These are phyloP conservation scores for Muscidifurax raptorellus DNA, from an alignment of 1,140 invertebrate genomes.

Conservation along the genomic window DNA sequence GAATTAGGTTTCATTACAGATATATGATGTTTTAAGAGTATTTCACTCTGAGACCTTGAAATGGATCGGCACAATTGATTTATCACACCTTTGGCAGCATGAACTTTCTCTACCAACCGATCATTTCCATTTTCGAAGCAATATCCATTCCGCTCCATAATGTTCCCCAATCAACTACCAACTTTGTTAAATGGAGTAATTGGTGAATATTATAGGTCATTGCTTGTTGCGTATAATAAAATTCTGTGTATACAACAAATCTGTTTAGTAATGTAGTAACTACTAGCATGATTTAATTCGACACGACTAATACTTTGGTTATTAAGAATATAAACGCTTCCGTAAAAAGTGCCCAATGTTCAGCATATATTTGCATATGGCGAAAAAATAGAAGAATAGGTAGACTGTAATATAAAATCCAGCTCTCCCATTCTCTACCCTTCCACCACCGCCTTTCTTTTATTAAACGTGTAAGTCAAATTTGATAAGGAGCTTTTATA, in stretches of 20 bases:
- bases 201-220: slow-evolving; percentile 53
- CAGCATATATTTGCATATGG: slow-evolving; percentile 19
- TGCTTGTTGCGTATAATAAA: slow-evolving; percentile 37
- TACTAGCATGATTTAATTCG: too few species aligned
- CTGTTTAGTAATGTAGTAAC: too few species aligned
- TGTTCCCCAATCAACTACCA: slow-evolving; percentile 44
- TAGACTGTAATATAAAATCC: slow-evolving; percentile 50
- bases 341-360: slow-evolving; percentile 51
- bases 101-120: slow-evolving; percentile 40
- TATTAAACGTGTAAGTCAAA: slow-evolving; percentile 36
- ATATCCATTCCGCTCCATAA: slow-evolving; percentile 43
- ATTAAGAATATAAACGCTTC: slow-evolving; percentile 27
- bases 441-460: slow-evolving; percentile 48
- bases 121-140: slow-evolving; percentile 8
- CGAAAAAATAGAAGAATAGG: slow-evolving; percentile 34
- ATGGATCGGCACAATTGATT: slow-evolving; percentile 43
- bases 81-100: slow-evolving; percentile 47
- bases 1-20: too few species aligned
- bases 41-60: too few species aligned
- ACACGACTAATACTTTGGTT: too few species aligned
- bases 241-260: background rate
- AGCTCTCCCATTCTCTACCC: slow-evolving; percentile 52
- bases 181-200: slow-evolving; percentile 43
- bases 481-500: slow-evolving; percentile 35
- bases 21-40: too few species aligned